Evolutionary conservation across 2,888 invertebrate genomes (phyloP), one percentile per base, ranked within the genome.

Genomic region (Drosophila heteroneura): DNA sequence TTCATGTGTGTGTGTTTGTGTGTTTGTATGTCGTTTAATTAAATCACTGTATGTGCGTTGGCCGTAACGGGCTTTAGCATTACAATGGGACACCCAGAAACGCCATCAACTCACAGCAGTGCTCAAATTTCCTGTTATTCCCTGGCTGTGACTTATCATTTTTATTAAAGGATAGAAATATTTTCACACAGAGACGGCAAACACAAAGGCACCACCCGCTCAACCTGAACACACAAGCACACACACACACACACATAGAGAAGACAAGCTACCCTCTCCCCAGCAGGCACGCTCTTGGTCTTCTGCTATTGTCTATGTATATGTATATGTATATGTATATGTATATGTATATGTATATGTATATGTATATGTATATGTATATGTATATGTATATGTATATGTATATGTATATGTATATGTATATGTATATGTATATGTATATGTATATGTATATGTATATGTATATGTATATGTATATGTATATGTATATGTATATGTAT

Each of bases 81-180:
- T 75, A 81, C 80, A 81, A 81, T 79, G 58, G 76, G n/a, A 26
- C 35, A 44, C 37, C 47, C 28, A 26, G n/a, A 60, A 59, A 47
- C n/a, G 16, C 14, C 28, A 39, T 39, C 39, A 28, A 30, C 57
- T 30, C 57, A 30, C n/a, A 32, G 22, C 54, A n/a, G 35, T 65
- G 33, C 65, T 61, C 65, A 69, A 53, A 78, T 67, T 68, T 58
- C 63, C 61, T 70, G 70, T 67, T 70, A 81, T 80, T 78, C 68
- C 73, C 80, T 57, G 63, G 54, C 78, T 81, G 70, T 82, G 80
- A 82, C 80, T 82, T 82, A 82, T 80, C 82, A 82, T 78, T 82
- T 80, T 82, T 80, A 82, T 80, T 80, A 73, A 82, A 80, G 77
- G 77, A 77, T 74, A 74, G 71, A 82, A 79, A 81, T 79, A 82